phyloP scores from a whole-genome alignment of 2,113 vertebrate species.

The Craseonycteris thonglongyai region DNA sequence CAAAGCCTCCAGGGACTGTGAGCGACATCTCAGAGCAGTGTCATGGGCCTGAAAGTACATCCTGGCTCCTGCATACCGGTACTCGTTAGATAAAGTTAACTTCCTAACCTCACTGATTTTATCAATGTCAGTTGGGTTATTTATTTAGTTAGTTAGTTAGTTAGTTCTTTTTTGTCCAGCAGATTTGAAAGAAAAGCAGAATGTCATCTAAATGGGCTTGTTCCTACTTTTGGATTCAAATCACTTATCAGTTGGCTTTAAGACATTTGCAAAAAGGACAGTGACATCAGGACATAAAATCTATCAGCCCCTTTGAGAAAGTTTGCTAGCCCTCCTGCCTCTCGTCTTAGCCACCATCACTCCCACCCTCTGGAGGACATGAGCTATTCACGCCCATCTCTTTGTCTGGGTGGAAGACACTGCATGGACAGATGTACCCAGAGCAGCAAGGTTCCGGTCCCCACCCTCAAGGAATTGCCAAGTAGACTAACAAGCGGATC shows the following conservation, averaged over 20 bases:
- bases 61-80: neutral
- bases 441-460: neutral
- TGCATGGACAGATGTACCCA: neutral
- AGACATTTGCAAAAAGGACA: neutral
- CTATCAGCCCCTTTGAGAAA: neutral
- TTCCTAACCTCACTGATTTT: neutral
- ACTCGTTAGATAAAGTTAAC: neutral
- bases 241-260: neutral
- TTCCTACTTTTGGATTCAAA: slow-evolving; percentile 2
- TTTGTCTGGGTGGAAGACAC: neutral
- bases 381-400: neutral
- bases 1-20: no score
- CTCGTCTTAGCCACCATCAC: neutral
- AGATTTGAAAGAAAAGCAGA: neutral
- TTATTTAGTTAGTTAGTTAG: accelerated
- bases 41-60: neutral
- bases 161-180: neutral
- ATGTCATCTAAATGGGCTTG: neutral
- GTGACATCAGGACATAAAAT: neutral
- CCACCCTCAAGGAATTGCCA: neutral
- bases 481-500: neutral
- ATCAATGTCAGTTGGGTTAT: neutral
- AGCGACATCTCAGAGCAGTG: accelerated
- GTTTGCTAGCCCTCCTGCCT: neutral
- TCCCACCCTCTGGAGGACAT: neutral